Base-by-base conservation (phyloP, 2,888 invertebrate species). In the Brenthis ino region DNA sequence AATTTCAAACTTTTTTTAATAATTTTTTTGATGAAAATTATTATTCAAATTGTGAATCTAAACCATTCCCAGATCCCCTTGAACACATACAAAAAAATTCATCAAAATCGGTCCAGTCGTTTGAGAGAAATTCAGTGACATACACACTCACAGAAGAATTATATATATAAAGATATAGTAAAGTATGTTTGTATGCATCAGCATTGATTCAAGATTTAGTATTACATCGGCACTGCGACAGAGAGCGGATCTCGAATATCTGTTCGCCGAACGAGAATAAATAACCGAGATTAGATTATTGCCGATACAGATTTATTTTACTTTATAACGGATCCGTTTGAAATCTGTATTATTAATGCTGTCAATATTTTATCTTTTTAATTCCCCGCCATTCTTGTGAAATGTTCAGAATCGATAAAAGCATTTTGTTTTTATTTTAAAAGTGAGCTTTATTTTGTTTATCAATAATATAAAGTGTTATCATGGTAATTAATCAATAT, bases 241-340 rank as follows among this genome's bases (percentile, higher is more conserved):
- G 63, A 66, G 56, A 58, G 16, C 28, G 43, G 50, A 50, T 64
- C 55, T 68, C 63, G 65, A 57, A 61, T 65, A 65, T 61, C 64
- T 65, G 64, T 68, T 68, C 53, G 56, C 54, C 37, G 57, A 68
- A 66, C 51, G 63, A 58, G 58, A 57, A 68, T 71, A 71, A 71
- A 68, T 66, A 66, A 60, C 55, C 57, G 58, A 54, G 68, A 65
- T 68, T 68, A 66, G 65, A 68, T 71, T 69, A 68, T 68, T 50
- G 68, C 65, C 63, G 64, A 68, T 64, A 71, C 63, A 64, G 58
- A 71, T 69, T 69, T 64, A 71, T 71, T 64, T 69, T 58, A 53
- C 65, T 60, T 61, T 57, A 64, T 57, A 51, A 64, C 43, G 16
- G 54, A 68, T 71, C 57, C 58, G 48, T 50, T 61, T 55, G 50